Base-by-base conservation (phyloP, 2,888 invertebrate species). In the Tinea semifulvella region DNA sequence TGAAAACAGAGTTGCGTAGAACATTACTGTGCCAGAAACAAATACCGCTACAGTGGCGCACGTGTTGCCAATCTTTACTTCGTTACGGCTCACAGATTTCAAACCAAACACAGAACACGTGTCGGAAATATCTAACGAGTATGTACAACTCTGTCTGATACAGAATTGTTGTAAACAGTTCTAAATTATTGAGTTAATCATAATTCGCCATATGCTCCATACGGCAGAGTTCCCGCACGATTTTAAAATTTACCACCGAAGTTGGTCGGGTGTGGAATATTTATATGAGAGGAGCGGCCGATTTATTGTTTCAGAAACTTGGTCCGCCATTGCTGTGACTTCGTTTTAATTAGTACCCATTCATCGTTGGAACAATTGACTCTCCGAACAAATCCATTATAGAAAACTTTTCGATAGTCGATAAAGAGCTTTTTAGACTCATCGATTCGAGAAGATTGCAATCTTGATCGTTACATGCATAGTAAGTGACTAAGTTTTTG, bases 321-420 rank as follows among this genome's bases (percentile, higher is more conserved):
- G 65, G 73, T 70, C 75, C 68, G 58, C 63, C 70, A 57, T 63
- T 70, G 72, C 63, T 70, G 68, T 72, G 76, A 79, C 77, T 79
- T 75, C 74, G 69, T 82, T 82, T 80, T 82, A 82, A 82, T 82
- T 82, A 81, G 79, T 74, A 66, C 74, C 79, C 77, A 80, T 82
- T 81, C 77, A 80, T 77, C 68, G 72, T 61, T 8, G 56, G 76
- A 76, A 79, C 80, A 77, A 79, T 80, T 63, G 76, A 68, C 69
- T 73, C 65, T 68, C 70, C 68, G 67, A 70, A 75, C 75, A 68
- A 75, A 79, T 77, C 77, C 71, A 79, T 80, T 80, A 79, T 76
- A 61, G 67, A 57, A 64, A 79, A 77, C 75, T 79, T 79, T 79
- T 79, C 74, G 76, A 79, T 79, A 72, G 72, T 71, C 71, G 68